A percentile compares a stretch with the other conserved stretches of the same genome.
Conservation (phyloP, 2,113 vertebrate species). For the Actenoides lindsayi region DNA sequence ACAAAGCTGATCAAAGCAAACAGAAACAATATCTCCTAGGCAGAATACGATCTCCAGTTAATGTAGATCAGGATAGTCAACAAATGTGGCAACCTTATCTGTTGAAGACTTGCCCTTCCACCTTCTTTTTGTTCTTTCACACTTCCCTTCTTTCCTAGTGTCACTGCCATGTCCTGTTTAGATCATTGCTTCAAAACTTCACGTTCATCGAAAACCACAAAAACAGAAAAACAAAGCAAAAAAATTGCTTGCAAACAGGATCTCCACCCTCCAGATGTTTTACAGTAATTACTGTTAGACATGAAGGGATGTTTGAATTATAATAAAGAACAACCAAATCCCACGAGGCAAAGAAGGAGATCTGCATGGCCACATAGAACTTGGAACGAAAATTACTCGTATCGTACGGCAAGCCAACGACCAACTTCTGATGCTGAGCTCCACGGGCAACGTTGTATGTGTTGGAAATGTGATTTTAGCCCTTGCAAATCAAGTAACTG, state of each 20-base stretch:
- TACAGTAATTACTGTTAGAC: background rate
- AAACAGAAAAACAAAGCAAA: background rate
- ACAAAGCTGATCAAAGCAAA: background rate
- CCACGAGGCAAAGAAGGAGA: background rate
- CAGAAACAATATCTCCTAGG: background rate
- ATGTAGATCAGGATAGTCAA: background rate
- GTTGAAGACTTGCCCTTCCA: background rate
- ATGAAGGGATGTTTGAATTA: background rate
- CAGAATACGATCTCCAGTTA: background rate
- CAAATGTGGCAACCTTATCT: background rate
- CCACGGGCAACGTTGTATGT: fast-evolving
- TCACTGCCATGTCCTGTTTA: background rate
- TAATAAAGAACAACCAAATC: background rate
- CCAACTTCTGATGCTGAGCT: background rate
- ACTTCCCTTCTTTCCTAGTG: background rate
- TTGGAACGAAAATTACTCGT: background rate
- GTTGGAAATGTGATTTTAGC: background rate
- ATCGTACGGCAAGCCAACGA: background rate
- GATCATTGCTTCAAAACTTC: background rate
- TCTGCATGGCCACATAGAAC: background rate
- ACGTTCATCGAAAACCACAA: background rate
- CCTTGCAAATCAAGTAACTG: background rate
- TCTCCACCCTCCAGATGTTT: background rate
- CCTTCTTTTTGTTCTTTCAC: background rate
- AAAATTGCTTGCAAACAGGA: background rate